Percentiles rank a stretch among this genome's conserved stretches.
phyloP scores from a whole-genome alignment of 2,888 invertebrate species.

The Apantesis nais region DNA sequence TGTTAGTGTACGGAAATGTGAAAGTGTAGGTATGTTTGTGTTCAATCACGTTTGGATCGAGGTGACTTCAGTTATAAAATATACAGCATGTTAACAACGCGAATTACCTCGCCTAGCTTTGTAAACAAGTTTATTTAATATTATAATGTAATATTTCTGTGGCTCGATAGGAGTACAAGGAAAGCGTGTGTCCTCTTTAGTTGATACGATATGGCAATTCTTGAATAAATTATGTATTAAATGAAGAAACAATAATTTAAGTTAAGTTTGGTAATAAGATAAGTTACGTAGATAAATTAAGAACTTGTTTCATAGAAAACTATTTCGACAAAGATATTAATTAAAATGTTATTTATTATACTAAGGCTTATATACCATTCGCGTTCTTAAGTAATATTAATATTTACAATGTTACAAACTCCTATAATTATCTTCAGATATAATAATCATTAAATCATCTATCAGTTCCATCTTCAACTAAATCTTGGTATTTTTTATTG shows the following conservation, averaged over 20 bases:
- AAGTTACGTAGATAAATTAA: neutral
- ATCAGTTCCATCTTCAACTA: too few relatives aligned
- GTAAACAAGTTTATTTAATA: neutral
- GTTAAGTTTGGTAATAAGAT: neutral
- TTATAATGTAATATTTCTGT: neutral
- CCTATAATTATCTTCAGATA: neutral
- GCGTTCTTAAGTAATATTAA: neutral
- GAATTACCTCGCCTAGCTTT: neutral
- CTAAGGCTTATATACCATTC: neutral
- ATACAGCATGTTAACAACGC: neutral
- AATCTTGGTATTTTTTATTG: too few relatives aligned
- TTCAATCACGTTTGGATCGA: constrained; percentile 10
- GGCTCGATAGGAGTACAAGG: neutral
- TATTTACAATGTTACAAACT: neutral
- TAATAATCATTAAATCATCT: too few relatives aligned
- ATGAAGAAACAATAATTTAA: neutral
- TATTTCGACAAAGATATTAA: neutral
- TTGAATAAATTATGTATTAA: neutral
- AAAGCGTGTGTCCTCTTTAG: neutral
- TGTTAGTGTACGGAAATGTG: constrained; percentile 19
- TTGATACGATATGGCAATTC: neutral
- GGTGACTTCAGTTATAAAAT: constrained; percentile 13
- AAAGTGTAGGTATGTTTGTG: constrained; percentile 25
- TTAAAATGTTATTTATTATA: neutral
- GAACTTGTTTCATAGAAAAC: neutral